These are phyloP conservation scores for Laterallus jamaicensis DNA, from an alignment of 2,113 vertebrate genomes.

Conservation along the genomic window DNA sequence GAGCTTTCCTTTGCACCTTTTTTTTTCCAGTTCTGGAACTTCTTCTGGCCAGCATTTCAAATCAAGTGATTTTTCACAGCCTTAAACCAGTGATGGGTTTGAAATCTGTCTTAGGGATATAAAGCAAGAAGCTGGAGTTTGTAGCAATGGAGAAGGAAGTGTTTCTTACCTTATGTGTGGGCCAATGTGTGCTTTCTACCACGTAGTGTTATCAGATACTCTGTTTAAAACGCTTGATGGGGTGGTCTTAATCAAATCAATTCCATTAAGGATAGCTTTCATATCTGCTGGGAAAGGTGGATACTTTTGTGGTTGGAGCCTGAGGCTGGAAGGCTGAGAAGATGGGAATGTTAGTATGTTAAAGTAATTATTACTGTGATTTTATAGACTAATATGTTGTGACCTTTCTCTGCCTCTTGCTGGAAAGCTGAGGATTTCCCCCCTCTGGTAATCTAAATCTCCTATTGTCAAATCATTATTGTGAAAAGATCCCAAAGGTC, in stretches of 20 bases:
- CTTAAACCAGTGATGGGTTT: neutral
- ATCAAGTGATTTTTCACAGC: neutral
- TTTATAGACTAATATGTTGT: slow-evolving; percentile 16
- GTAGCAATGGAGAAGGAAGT: neutral
- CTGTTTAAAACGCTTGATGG: neutral
- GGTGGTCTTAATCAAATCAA: neutral
- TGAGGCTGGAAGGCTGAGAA: neutral
- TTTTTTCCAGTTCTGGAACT: neutral
- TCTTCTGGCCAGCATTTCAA: neutral
- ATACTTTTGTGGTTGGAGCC: neutral
- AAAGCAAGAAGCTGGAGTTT: neutral
- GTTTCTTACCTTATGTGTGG: neutral
- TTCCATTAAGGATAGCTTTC: neutral
- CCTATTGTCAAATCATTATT: neutral
- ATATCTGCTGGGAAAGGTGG: neutral
- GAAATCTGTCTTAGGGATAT: neutral
- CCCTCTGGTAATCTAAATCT: neutral
- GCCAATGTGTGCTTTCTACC: neutral
- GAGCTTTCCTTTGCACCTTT: neutral
- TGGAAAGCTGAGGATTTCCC: neutral
- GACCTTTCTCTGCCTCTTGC: neutral
- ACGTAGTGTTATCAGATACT: neutral
- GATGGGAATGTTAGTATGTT: neutral
- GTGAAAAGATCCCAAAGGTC: neutral
- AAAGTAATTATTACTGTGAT: slow-evolving; percentile 32